Evolutionary conservation across 2,113 vertebrate genomes (phyloP), one percentile per base, ranked within the genome.

Genomic region (Argyrosomus japonicus): DNA sequence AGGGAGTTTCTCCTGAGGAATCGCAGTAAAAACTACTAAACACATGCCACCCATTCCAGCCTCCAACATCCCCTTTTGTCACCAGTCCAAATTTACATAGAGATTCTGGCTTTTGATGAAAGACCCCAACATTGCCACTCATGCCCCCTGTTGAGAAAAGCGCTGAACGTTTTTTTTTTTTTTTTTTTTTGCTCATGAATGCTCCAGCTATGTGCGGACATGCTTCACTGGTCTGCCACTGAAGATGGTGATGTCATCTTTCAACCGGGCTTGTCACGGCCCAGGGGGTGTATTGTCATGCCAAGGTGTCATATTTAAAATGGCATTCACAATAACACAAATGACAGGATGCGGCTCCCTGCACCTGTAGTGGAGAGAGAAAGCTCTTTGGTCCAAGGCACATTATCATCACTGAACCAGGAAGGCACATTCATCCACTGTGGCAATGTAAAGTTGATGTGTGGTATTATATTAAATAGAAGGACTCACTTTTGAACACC

Each of bases 241-340:
- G 85, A 86, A 75, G 75, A 67, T 18, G 19, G 79, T 93, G 92
- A 93, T 93, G 90, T 94, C 91, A 94, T 85, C 89, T 83, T 81
- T 75, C 36, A 61, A 83, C n/a, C 57, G 2, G 75, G 69, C 85
- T 84, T 90, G 89, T 91, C 90, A 89, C 79, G 70, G 83, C 77
- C 88, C 87, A 83, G 85, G 73, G 85, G 75, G 81, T 81, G 82
- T 58, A 83, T 91, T 93, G 88, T 92, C 63, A 23, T 68, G 63
- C 78, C 43, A 58, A 90, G 84, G 91, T 92, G 92, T 93, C 91
- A 88, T 80, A 77, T 91, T 90, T 83, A 87, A 89, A 91, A 84
- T 53, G 77, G 51, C 84, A 82, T 91, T 93, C 81, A 91, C 23
- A 27, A 78, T 58, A 81, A 81, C 64, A 91, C 87, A 89, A 91